Conservation (phyloP, 2,797 vertebrate species). For the Amniataba percoides region DNA sequence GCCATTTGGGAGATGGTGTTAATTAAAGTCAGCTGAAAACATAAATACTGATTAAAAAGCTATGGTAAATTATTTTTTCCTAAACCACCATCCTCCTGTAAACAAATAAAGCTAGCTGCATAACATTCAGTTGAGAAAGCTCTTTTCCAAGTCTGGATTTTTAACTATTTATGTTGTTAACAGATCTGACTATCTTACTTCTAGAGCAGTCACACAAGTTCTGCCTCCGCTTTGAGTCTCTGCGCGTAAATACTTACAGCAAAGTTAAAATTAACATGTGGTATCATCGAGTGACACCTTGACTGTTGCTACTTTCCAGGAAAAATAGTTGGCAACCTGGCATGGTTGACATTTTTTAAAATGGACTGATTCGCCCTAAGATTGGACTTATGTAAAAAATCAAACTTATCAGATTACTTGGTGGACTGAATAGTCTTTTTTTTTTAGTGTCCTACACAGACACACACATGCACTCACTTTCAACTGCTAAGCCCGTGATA, state of each 20-base stretch:
- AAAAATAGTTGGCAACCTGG: neutral
- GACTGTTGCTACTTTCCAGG: neutral
- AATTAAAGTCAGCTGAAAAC: neutral
- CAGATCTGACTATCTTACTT: neutral
- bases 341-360: neutral
- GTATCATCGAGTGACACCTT: neutral
- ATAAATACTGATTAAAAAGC: neutral
- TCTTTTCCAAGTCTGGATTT: neutral
- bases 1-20: neutral
- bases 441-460: neutral
- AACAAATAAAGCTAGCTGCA: no score
- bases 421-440: neutral
- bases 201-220: neutral
- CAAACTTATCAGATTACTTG: no score
- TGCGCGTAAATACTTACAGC: neutral
- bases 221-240: neutral
- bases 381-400: no score
- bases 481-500: neutral
- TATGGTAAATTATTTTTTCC: neutral
- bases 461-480: neutral
- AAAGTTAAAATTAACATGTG: neutral
- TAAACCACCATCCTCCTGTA: no score
- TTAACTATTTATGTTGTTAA: neutral
- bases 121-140: no score
- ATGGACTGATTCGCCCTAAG: neutral